phyloP scores from a whole-genome alignment of 2,113 vertebrate species.

The Python bivittatus region DNA sequence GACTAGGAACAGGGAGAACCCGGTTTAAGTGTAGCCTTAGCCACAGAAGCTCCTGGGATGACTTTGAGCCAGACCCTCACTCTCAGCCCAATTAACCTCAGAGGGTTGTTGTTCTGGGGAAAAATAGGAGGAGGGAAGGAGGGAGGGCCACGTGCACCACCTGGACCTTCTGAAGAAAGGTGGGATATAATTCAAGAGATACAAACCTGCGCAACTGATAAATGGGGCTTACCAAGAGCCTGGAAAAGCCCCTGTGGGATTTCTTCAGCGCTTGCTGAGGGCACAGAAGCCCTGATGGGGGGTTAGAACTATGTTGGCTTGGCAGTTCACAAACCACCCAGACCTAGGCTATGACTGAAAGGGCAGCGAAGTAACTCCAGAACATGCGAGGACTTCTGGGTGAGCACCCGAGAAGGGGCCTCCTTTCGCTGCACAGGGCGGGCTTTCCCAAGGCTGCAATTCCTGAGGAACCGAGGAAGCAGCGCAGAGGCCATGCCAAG shows the following conservation, averaged over 20 bases:
- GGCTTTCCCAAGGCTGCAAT: background rate
- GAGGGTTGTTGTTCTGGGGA: background rate
- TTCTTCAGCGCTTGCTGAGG: background rate
- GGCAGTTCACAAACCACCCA: background rate
- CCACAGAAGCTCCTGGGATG: background rate
- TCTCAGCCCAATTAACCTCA: background rate
- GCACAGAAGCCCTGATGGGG: background rate
- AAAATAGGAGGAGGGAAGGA: too few species aligned
- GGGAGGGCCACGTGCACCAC: background rate
- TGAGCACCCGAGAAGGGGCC: background rate
- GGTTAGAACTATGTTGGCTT: too few species aligned
- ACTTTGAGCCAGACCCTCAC: background rate
- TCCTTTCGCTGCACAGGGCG: too few species aligned
- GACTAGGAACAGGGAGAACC: background rate
- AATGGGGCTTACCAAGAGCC: background rate
- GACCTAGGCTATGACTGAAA: background rate
- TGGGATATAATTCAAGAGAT: background rate
- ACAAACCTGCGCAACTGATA: background rate
- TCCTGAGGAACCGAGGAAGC: background rate
- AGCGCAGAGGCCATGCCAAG: background rate
- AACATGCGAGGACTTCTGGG: background rate
- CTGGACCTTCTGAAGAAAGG: background rate
- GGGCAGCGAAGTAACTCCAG: background rate
- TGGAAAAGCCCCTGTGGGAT: background rate
- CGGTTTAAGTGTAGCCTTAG: background rate